These are phyloP conservation scores for Calidris pugnax DNA, from an alignment of 2,113 vertebrate genomes.

Conservation along the genomic window DNA sequence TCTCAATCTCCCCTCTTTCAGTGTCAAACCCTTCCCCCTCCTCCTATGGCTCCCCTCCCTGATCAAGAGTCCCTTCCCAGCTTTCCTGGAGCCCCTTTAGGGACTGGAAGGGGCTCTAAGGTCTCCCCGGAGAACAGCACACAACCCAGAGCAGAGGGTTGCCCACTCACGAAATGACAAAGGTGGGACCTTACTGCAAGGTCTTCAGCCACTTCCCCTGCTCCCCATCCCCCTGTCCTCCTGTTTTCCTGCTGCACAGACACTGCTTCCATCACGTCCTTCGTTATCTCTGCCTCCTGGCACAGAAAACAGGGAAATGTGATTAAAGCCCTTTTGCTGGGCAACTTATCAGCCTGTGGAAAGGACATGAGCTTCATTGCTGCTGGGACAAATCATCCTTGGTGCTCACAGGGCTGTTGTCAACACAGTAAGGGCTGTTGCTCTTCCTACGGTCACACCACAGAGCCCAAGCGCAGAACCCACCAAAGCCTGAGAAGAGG, in stretches of 20 bases:
- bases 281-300: not conserved
- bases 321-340: not conserved
- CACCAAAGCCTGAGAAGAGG: not conserved
- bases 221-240: not conserved
- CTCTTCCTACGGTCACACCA: not conserved
- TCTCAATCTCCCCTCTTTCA: too few relatives aligned
- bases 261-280: fast-evolving
- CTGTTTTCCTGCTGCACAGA: not conserved
- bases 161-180: not conserved
- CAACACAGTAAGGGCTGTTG: not conserved
- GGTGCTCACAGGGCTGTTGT: not conserved
- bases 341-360: not conserved
- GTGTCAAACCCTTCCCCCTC: too few relatives aligned
- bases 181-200: not conserved
- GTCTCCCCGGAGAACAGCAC: too few relatives aligned
- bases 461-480: fast-evolving
- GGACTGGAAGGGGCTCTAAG: too few relatives aligned
- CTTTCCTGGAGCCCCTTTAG: too few relatives aligned
- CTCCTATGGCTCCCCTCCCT: too few relatives aligned
- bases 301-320: not conserved
- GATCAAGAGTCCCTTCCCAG: too few relatives aligned
- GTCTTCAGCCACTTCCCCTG: fast-evolving
- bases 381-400: not conserved
- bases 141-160: fast-evolving
- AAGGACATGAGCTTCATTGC: not conserved